Evolutionary conservation across 1,140 invertebrate species (phyloP), one percentile per base, ranked within the genome.

Genomic region (Tetragonula clypearis): DNA sequence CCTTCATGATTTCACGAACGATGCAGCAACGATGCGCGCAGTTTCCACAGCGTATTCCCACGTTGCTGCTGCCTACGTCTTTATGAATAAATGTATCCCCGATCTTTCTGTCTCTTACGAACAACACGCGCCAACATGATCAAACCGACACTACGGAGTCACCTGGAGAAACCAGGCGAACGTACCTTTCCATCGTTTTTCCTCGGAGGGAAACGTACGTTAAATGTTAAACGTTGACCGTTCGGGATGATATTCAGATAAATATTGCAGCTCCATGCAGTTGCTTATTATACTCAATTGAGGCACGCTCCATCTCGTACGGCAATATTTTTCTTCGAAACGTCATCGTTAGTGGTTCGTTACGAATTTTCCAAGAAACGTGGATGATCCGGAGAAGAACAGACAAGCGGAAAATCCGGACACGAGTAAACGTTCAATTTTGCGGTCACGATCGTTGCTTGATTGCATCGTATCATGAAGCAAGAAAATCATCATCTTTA

Each of bases 71-170:
- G 3, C 35, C 35, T 35, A 14, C 60, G 26, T 69, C 73, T 88
- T 86, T 89, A 86, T 84, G 88, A 89, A 89, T 89, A 89, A 89
- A 89, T 89, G 87, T 78, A 89, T 89, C 81, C 80, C 65, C 58
- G 30, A 73, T 15, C 78, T 82, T 82, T 82, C 78, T 84, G 65
- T 81, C 74, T 68, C 84, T 78, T 79, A 82, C 71, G 84, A 80
- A 86, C 81, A 49, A 88, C 85, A 81, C 83, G 80, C 68, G 74
- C 58, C 65, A 4, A 53, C 41, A 23, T 56, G 62, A 86, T 89
- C 88, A 72, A 78, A 73, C n/a, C 55, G 41, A 12, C 65, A 72
- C 56, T 49, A 8, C 58, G 60, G 79, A 55, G 53, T 65, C 35
- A n/a, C 35, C 23, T 26, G 17, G 14, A 30, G n/a, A 88, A 78